Conservation (phyloP, 2,797 vertebrate species). For the Chaetodon trifasciatus region DNA sequence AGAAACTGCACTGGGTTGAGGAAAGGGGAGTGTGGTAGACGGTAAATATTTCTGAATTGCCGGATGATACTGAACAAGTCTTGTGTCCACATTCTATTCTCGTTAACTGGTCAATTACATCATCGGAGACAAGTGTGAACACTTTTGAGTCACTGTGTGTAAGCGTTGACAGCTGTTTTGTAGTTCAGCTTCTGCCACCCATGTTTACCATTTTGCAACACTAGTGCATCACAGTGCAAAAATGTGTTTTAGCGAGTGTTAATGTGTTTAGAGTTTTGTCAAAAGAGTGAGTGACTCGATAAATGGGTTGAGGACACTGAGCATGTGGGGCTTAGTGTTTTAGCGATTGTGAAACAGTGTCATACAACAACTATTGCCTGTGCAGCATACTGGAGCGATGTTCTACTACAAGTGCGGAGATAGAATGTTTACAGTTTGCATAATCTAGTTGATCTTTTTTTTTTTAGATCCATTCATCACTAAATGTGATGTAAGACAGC, state of each 20-base stretch:
- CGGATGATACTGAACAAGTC: background rate
- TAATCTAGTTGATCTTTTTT: too few species aligned
- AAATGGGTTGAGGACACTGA: too few species aligned
- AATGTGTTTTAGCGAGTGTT: background rate
- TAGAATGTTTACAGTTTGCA: too few species aligned
- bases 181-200: slow-evolving; percentile 14
- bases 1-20: background rate
- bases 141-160: background rate
- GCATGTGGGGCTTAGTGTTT: too few species aligned
- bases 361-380: background rate
- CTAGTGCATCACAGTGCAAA: slow-evolving; percentile 1
- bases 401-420: too few species aligned
- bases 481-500: too few species aligned
- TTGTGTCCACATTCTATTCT: background rate
- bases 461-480: too few species aligned
- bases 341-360: background rate
- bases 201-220: slow-evolving; percentile 2
- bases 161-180: background rate
- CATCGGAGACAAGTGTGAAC: too few species aligned
- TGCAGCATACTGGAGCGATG: too few species aligned
- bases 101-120: background rate
- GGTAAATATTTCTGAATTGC: background rate
- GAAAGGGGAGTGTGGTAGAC: background rate
- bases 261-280: background rate
- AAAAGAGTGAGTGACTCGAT: background rate